Conservation (phyloP, 2,888 invertebrate species). For the Philopedon plagiatum region DNA sequence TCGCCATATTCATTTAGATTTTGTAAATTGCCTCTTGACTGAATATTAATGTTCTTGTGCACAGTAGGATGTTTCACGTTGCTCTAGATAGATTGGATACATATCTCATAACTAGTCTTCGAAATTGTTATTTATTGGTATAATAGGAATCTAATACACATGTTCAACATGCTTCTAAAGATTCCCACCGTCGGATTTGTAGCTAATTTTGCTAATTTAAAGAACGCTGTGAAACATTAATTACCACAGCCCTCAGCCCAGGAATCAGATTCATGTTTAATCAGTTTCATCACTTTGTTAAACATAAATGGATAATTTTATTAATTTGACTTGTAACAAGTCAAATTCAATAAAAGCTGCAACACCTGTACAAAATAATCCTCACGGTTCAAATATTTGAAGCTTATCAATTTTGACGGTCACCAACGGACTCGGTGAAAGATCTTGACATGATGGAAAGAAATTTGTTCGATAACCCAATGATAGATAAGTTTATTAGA, state of each 20-base stretch:
- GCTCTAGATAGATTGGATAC: slow-evolving; percentile 47
- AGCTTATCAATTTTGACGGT: slow-evolving; percentile 25
- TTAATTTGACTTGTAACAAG: too few species aligned
- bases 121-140: background rate
- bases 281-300: too few species aligned
- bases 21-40: slow-evolving; percentile 46
- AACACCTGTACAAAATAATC: slow-evolving; percentile 1
- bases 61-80: slow-evolving; percentile 47
- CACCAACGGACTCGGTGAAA: slow-evolving; percentile 25
- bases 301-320: too few species aligned
- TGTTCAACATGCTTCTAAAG: background rate
- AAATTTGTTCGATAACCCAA: slow-evolving; percentile 26
- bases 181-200: background rate
- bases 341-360: background rate
- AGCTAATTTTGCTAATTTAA: background rate
- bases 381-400: background rate
- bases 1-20: slow-evolving; percentile 45
- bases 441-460: slow-evolving; percentile 35
- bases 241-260: too few species aligned
- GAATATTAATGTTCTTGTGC: slow-evolving; percentile 46
- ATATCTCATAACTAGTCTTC: slow-evolving; percentile 35
- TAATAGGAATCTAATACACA: background rate
- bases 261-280: too few species aligned
- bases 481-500: slow-evolving; percentile 8
- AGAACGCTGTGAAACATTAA: too few species aligned